A percentile compares a stretch with the other conserved stretches of the same genome.
phyloP scores from a whole-genome alignment of 2,113 vertebrate genomes.

The Panthera uncia region DNA sequence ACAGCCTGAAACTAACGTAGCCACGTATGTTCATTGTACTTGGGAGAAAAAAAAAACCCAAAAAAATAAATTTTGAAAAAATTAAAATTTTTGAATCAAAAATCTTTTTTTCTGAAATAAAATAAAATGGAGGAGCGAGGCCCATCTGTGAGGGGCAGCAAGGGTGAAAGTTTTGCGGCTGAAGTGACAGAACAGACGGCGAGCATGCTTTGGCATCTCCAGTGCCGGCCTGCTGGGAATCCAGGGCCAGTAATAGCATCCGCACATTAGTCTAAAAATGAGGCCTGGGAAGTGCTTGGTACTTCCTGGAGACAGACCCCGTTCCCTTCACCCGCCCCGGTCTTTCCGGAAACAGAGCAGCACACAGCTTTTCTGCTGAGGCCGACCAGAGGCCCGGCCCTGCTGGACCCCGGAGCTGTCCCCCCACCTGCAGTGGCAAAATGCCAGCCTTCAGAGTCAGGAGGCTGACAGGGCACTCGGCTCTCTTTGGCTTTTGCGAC shows the following conservation, averaged over 20 bases:
- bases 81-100: no score
- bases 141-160: neutral
- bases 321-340: neutral
- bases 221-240: neutral
- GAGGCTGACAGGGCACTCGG: rapidly evolving
- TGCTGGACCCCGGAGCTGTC: rapidly evolving
- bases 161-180: neutral
- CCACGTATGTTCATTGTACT: neutral
- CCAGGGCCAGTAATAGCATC: neutral
- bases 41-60: neutral
- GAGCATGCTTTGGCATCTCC: neutral
- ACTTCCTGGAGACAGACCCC: neutral
- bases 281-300: neutral
- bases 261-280: neutral
- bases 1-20: neutral
- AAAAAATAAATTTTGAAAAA: neutral
- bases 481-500: neutral
- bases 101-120: neutral
- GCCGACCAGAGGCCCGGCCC: neutral
- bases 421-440: rapidly evolving
- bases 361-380: neutral
- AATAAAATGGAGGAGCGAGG: neutral
- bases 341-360: neutral
- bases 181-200: neutral
- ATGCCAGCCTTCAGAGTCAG: no score